Percentiles rank a stretch among this genome's conserved stretches.
These are phyloP conservation scores for Lasius fuliginosus DNA, from an alignment of 2,888 invertebrate species.

Conservation along the genomic window DNA sequence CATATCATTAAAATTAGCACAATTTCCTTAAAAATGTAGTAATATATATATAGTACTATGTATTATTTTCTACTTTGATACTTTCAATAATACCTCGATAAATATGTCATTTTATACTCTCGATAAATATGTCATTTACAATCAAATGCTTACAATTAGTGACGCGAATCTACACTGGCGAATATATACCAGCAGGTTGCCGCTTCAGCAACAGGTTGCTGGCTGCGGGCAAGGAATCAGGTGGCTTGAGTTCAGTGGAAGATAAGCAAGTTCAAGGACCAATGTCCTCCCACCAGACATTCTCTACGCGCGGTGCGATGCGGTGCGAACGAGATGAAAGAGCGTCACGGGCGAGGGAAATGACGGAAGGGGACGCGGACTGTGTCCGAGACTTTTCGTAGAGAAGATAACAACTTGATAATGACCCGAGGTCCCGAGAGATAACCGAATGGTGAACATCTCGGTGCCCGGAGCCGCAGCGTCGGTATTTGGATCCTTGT, in stretches of 20 bases:
- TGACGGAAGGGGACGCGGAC: constrained; percentile 49
- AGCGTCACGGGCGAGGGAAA: constrained; percentile 26
- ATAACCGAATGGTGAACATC: constrained; percentile 78
- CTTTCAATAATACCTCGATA: neutral
- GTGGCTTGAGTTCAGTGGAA: constrained; percentile 60
- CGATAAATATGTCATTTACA: neutral
- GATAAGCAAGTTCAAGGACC: constrained; percentile 69
- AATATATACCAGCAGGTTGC: constrained; percentile 18
- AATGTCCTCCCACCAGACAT: constrained; percentile 62
- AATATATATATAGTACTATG: neutral
- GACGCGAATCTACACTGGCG: neutral
- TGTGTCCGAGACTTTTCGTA: constrained; percentile 78
- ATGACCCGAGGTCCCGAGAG: constrained; percentile 77
- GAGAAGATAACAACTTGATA: constrained; percentile 81
- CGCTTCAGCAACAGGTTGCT: constrained; percentile 61
- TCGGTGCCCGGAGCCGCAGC: constrained; percentile 65
- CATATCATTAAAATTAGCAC: neutral
- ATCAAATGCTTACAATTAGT: neutral
- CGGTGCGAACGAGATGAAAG: constrained; percentile 25
- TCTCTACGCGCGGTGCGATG: constrained; percentile 53
- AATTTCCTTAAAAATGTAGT: neutral
- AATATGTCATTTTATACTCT: neutral
- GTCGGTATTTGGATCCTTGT: constrained; percentile 83
- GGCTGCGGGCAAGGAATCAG: constrained; percentile 59
- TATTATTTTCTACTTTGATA: neutral